Base-by-base conservation (phyloP, 2,888 invertebrate genomes). In the Colletes collaris region DNA sequence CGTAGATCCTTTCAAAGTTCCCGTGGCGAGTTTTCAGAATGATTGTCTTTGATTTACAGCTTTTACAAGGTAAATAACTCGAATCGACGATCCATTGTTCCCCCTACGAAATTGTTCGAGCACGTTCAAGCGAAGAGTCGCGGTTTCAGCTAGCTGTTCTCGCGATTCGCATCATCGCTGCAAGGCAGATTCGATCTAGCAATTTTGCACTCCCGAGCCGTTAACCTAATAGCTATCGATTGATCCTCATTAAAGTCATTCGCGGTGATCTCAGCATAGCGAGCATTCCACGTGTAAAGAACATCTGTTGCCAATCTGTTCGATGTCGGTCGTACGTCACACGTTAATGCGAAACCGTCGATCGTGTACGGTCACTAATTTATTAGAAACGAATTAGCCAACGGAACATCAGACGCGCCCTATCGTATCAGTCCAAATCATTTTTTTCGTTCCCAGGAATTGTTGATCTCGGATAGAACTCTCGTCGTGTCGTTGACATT, bases 261-360 rank as follows among this genome's bases (percentile, higher is more conserved):
- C 72, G 70, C 82, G 84, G 81, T 86, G 87, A 90, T 89, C 90
- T 86, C 86, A 87, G 89, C 89, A 87, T 90, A 88, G 87, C 84
- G 73, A 75, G 78, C 90, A 90, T 90, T 89, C 90, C 90, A 86
- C 82, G 81, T 81, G 82, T 70, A 75, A 89, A 89, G 74, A 89
- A 89, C 90, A 90, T 90, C 89, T 90, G 90, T 91, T 90, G 84
- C 83, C 89, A 88, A 90, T 90, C 87, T 88, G 84, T 86, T 89
- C 79, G 85, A 87, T 86, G 86, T 88, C 86, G 88, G 83, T 88
- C 85, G 86, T 62, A 78, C 81, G 84, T 87, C 83, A 85, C 78
- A 79, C 73, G 78, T 59, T 59, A 84, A 83, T 52, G 67, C 50
- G 44, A 72, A 81, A 65, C 60, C 68, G 56, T 37, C 46, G 35